A percentile compares a stretch with the other conserved stretches of the same genome.
phyloP scores from a whole-genome alignment of 2,797 vertebrate species.

The Streptopelia turtur region DNA sequence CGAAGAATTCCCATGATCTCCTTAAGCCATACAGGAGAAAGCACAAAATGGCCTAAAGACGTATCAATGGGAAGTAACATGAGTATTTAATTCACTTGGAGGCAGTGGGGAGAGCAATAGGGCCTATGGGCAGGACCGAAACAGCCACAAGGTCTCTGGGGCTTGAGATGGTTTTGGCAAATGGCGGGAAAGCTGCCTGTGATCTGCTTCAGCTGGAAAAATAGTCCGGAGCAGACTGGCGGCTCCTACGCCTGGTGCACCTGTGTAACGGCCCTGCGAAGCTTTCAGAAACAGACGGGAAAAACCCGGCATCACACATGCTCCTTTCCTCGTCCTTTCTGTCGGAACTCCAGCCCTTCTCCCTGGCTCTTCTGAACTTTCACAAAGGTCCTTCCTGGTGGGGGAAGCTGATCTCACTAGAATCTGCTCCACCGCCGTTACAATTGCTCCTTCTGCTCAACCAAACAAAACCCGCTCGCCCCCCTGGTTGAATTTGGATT shows the following conservation, averaged over 20 bases:
- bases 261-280: neutral
- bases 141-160: neutral
- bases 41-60: neutral
- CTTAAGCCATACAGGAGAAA: neutral
- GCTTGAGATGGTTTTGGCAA: neutral
- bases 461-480: neutral
- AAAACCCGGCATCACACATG: neutral
- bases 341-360: neutral
- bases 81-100: neutral
- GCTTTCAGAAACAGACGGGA: slow-evolving; percentile 13
- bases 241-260: slow-evolving; percentile 1
- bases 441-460: neutral
- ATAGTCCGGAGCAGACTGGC: neutral
- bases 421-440: neutral
- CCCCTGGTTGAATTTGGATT: neutral
- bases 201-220: neutral
- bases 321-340: neutral
- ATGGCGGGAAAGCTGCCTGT: neutral
- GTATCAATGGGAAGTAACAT: fast-evolving
- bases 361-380: neutral
- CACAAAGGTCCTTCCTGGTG: neutral
- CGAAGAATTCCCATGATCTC: neutral
- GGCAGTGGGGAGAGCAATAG: neutral
- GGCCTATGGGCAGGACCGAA: neutral
- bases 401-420: neutral